Evolutionary conservation across 2,888 invertebrate genomes (phyloP).

Genomic region (Pseudococcus viburni): DNA sequence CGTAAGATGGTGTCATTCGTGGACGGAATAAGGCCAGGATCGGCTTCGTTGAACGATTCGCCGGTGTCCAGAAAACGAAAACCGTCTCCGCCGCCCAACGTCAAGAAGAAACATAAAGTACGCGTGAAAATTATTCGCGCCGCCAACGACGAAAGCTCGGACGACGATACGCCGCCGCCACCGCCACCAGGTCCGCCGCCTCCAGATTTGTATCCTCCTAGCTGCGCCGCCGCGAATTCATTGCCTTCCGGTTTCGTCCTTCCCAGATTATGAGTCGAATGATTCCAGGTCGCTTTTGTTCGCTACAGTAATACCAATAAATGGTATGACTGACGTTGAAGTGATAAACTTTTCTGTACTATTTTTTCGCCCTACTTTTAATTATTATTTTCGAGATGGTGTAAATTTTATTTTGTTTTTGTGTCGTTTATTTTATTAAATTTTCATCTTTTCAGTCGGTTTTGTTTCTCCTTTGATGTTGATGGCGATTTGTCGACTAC

Average conservation of each 20-base stretch:
- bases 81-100: constrained; percentile 77
- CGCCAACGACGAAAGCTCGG: constrained; percentile 73
- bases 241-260: constrained; percentile 58
- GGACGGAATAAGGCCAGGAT: constrained; percentile 55
- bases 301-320: too few relatives aligned
- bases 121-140: constrained; percentile 59
- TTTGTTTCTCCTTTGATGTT: too few relatives aligned
- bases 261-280: constrained; percentile 39
- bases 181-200: constrained; percentile 77
- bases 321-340: background rate
- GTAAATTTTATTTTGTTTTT: background rate
- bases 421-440: background rate
- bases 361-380: background rate
- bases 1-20: constrained; percentile 64
- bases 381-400: background rate
- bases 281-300: too few relatives aligned
- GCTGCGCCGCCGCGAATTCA: background rate
- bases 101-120: constrained; percentile 73
- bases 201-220: constrained; percentile 68
- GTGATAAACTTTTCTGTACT: background rate
- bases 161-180: constrained; percentile 75
- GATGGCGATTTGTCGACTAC: too few relatives aligned
- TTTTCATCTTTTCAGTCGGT: background rate
- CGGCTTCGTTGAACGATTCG: constrained; percentile 49
- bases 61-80: constrained; percentile 73